These are phyloP conservation scores for Tuberolachnus salignus DNA, from an alignment of 2,888 invertebrate genomes.

Conservation along the genomic window DNA sequence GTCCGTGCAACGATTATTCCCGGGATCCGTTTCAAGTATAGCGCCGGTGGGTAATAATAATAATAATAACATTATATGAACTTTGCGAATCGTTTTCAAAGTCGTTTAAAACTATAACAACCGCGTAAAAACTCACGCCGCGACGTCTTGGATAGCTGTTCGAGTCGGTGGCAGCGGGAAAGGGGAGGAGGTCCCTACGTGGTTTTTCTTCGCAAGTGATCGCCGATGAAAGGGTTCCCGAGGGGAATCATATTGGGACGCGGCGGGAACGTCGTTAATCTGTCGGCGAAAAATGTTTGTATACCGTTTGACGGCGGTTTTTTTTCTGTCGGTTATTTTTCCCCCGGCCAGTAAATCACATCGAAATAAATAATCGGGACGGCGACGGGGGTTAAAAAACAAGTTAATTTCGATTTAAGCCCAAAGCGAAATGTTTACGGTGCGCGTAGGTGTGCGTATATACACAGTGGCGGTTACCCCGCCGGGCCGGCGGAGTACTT, in stretches of 20 bases:
- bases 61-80: neutral
- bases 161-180: neutral
- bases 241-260: constrained; percentile 26
- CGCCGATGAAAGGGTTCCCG: constrained; percentile 43
- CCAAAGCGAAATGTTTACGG: constrained; percentile 42
- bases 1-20: too few species aligned
- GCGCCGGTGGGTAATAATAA: too few species aligned
- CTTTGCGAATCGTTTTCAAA: neutral
- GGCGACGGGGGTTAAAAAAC: neutral
- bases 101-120: too few species aligned
- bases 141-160: neutral
- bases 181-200: too few species aligned
- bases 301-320: constrained; percentile 15
- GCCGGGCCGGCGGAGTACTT: neutral
- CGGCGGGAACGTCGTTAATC: constrained; percentile 42
- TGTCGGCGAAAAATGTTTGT: constrained; percentile 48
- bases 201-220: constrained; percentile 30
- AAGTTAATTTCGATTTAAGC: constrained; percentile 55
- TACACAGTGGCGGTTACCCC: neutral
- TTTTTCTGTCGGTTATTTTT: constrained; percentile 6
- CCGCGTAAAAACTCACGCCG: neutral
- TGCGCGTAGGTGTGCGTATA: too few species aligned
- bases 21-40: too few species aligned
- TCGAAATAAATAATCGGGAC: constrained; percentile 35
- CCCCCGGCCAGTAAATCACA: constrained; percentile 38